A percentile compares a stretch with the other conserved stretches of the same genome.
Evolutionary conservation across 2,888 invertebrate genomes (phyloP).

Genomic region (Lasioglossum figueresi): DNA sequence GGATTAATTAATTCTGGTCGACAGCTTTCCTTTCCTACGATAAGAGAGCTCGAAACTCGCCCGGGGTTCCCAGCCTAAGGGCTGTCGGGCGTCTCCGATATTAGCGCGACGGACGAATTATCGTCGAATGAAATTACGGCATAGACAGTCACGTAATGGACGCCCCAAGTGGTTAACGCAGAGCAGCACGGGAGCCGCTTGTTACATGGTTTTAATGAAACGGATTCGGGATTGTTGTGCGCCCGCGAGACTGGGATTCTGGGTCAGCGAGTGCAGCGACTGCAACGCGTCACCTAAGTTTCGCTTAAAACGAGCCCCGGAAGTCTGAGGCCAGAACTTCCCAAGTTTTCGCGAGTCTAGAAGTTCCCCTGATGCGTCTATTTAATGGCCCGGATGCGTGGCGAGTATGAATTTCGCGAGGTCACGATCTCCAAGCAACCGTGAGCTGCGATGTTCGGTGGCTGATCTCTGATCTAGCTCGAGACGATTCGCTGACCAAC

Average conservation of each 20-base stretch:
- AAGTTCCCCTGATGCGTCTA: conserved; percentile 30
- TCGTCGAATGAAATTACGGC: conserved; percentile 22
- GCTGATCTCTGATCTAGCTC: not conserved
- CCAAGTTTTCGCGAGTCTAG: not conserved
- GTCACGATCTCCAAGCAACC: not conserved
- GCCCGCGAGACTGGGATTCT: conserved; percentile 19
- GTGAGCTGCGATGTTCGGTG: not conserved
- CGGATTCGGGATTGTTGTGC: conserved; percentile 28
- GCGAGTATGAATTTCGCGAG: not conserved
- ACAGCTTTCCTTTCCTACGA: not conserved
- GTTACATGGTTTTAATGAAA: conserved; percentile 30
- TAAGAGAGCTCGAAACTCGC: not conserved
- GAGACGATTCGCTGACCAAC: not conserved
- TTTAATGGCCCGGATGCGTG: conserved; percentile 25
- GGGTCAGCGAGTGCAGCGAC: conserved; percentile 9
- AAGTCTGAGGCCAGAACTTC: conserved; percentile 8
- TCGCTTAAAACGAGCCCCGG: conserved; percentile 1
- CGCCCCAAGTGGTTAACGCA: not conserved
- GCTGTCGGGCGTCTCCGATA: not conserved
- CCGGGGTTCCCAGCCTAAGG: not conserved
- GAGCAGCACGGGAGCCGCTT: not conserved
- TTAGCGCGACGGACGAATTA: not conserved
- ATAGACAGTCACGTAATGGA: conserved; percentile 31
- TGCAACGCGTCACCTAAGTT: conserved; percentile 6
- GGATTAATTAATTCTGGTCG: not conserved